A percentile compares a stretch with the other conserved stretches of the same genome.
Conservation (phyloP, 2,797 vertebrate genomes). For the Bradypodion ventrale region DNA sequence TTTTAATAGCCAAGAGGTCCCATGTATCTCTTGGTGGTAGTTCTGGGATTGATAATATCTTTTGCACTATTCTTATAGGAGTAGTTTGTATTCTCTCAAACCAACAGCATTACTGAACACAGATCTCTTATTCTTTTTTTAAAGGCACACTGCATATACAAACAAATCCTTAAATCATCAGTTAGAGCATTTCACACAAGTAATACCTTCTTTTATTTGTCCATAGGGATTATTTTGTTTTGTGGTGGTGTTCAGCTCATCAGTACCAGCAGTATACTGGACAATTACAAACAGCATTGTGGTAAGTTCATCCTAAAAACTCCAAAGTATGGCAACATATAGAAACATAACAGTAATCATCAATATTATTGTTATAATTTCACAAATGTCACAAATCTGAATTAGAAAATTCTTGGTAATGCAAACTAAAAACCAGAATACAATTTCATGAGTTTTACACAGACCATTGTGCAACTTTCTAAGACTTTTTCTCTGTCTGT, state of each 20-base stretch:
- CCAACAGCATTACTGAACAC: background rate
- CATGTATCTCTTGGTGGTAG: background rate
- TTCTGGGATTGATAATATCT: background rate
- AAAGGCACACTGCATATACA: background rate
- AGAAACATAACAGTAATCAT: background rate
- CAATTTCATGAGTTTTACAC: background rate
- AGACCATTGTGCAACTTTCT: too few relatives aligned
- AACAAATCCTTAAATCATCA: background rate
- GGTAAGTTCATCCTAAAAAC: constrained; percentile 66
- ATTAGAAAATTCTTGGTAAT: background rate
- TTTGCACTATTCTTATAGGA: background rate
- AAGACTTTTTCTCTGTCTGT: too few relatives aligned
- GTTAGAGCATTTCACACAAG: background rate
- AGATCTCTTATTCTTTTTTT: background rate
- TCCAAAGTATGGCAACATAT: background rate
- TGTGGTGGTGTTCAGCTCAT: constrained; percentile 71
- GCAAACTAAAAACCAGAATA: rapidly evolving
- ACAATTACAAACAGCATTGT: constrained; percentile 57
- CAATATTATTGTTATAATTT: background rate
- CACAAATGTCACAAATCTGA: background rate
- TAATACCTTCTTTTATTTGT: constrained; percentile 24
- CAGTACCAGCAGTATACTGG: constrained; percentile 74
- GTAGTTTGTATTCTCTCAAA: background rate
- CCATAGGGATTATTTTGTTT: constrained; percentile 78
- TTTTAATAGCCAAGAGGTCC: background rate